Evolutionary conservation across 2,888 invertebrate genomes (phyloP).

Genomic region (Chrysolina oricalcia): DNA sequence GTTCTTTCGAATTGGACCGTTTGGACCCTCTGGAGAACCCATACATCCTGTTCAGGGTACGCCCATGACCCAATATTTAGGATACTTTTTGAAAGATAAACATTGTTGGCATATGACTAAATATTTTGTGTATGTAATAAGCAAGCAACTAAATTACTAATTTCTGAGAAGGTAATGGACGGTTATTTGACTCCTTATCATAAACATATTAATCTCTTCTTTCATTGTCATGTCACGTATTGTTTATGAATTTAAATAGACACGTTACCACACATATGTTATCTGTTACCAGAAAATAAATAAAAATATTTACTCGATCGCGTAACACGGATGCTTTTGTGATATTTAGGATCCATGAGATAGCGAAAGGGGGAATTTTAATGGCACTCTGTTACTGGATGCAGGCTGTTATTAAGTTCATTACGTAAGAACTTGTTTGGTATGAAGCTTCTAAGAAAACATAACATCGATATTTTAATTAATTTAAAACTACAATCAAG

Average conservation of each 20-base stretch:
- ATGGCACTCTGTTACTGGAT: not conserved
- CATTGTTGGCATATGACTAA: too few species aligned
- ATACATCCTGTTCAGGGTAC: too few species aligned
- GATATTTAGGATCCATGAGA: not conserved
- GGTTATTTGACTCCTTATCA: not conserved
- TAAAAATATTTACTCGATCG: constrained; percentile 1
- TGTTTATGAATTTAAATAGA: not conserved
- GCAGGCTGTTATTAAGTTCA: not conserved
- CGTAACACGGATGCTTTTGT: constrained; percentile 3
- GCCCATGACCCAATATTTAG: too few species aligned
- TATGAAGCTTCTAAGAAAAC: too few species aligned
- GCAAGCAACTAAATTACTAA: not conserved
- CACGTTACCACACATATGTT: constrained; percentile 1
- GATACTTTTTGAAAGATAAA: too few species aligned
- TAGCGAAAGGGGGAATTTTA: not conserved
- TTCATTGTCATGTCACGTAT: not conserved
- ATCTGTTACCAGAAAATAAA: constrained; percentile 2
- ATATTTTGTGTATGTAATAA: not conserved
- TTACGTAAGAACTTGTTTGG: not conserved
- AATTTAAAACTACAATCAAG: too few species aligned
- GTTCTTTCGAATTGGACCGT: too few species aligned
- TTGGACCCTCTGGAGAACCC: too few species aligned
- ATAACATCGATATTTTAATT: too few species aligned
- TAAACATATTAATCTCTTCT: not conserved
- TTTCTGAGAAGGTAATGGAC: not conserved